These are phyloP conservation scores for Scaptomyza hsui DNA, from an alignment of 1,140 invertebrate genomes.

Conservation along the genomic window DNA sequence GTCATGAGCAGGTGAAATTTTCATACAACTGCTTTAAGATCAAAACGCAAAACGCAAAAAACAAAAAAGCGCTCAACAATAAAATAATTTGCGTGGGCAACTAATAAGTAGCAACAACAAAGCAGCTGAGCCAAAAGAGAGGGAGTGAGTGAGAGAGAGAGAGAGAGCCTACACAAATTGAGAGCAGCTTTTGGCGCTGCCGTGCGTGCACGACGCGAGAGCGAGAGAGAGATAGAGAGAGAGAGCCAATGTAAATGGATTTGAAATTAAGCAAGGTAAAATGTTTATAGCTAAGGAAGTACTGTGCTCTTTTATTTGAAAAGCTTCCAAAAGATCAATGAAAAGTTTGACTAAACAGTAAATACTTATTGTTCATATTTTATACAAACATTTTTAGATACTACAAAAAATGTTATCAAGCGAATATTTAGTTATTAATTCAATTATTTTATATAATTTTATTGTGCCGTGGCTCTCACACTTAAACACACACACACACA, in stretches of 20 bases:
- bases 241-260: constrained; percentile 16
- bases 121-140: constrained; percentile 16
- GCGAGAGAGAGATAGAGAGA: neutral
- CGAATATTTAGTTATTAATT: too few relatives aligned
- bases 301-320: neutral
- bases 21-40: constrained; percentile 28
- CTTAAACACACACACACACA: neutral
- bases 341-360: neutral
- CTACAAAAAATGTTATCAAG: too few relatives aligned
- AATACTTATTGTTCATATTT: too few relatives aligned
- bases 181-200: neutral
- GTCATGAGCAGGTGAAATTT: too few relatives aligned
- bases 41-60: constrained; percentile 26
- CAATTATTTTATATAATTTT: neutral
- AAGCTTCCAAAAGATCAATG: neutral
- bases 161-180: constrained; percentile 16
- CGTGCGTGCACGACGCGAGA: neutral
- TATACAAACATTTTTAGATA: too few relatives aligned
- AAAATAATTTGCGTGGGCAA: constrained; percentile 48
- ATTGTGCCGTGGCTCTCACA: neutral
- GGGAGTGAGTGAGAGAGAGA: constrained; percentile 7
- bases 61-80: constrained; percentile 31
- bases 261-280: constrained; percentile 22
- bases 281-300: neutral
- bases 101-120: constrained; percentile 10